Evolutionary conservation across 2,113 vertebrate genomes (phyloP), one percentile per base, ranked within the genome.

Genomic region (Periophthalmus modestus): DNA sequence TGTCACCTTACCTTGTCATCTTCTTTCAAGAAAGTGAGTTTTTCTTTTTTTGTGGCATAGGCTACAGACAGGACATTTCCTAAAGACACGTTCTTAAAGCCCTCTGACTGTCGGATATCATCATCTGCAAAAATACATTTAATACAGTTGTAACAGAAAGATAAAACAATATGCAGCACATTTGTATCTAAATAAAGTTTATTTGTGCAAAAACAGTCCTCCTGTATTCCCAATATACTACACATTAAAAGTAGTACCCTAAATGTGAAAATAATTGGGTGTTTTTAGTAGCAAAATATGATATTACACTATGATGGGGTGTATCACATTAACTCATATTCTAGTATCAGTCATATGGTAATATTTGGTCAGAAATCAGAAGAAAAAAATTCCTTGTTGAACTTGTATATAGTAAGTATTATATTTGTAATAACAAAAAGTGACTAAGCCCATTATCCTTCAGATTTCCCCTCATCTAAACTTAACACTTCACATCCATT

Each of bases 71-170:
- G 82, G 73, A 97, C 96, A 0, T 97, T 97, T 5, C 96, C 96
- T 23, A 97, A 88, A 0, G 96, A 97, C 72, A 97, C 96, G 0
- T 97, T 97, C 91, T 97, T 97, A 86, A 97, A 97, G 67, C 96
- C 96, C 68, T 97, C 95, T 0, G 94, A 95, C 89, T 97, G 96
- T 75, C 96, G 92, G 80, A 97, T 94, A 81, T 97, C 96, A 4
- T 97, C 96, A 34, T 97, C 96, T 97, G 61, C 1, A 73, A 6
- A 72, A 11, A 46, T 6, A 74, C 15, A 71, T 14, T 33, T 81
- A 2, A 80, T 12, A 72, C 13, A 15, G 3, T 21, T 36, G 9
- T 0, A 21, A 68, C 5, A 43, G 46, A 39, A 11, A 62, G 5
- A 12, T 48, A 43, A 3, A 52, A 39, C 52, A 61, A 67, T n/a